Conservation (phyloP, 2,888 invertebrate genomes). For the Idaea aversata region DNA sequence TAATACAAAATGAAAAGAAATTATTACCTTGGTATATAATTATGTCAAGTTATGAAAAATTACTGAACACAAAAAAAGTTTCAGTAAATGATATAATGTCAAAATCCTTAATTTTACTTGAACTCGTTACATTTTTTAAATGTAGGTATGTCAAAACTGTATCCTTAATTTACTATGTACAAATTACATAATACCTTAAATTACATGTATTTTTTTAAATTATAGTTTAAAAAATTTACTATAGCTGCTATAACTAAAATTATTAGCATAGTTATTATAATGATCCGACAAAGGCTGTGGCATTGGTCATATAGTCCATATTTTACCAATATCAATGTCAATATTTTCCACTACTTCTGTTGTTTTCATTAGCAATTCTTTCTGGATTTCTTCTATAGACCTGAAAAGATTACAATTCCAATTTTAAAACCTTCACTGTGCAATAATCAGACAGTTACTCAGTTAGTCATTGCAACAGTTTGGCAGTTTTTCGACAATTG, state of each 20-base stretch:
- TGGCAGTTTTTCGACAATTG: too few relatives aligned
- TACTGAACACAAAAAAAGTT: too few relatives aligned
- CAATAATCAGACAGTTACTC: too few relatives aligned
- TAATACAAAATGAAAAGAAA: too few relatives aligned
- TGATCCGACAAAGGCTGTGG: not conserved
- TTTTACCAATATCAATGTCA: constrained; percentile 51
- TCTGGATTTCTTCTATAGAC: constrained; percentile 61
- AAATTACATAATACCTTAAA: constrained; percentile 5
- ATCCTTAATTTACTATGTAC: not conserved
- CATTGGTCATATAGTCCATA: constrained; percentile 48
- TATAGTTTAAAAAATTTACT: not conserved
- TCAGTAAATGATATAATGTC: too few relatives aligned
- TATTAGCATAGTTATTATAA: not conserved
- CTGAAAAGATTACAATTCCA: constrained; percentile 42
- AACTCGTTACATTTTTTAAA: too few relatives aligned
- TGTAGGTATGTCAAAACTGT: not conserved
- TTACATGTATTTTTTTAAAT: constrained; percentile 3
- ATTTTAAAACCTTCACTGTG: too few relatives aligned
- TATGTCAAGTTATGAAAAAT: too few relatives aligned
- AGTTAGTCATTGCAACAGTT: too few relatives aligned
- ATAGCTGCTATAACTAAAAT: not conserved
- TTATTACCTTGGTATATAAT: too few relatives aligned
- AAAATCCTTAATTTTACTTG: too few relatives aligned
- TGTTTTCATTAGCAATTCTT: constrained; percentile 60
- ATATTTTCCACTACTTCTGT: constrained; percentile 51